These are phyloP conservation scores for Phrynocephalus guinanensis DNA, from an alignment of 2,797 vertebrate genomes.

Conservation along the genomic window DNA sequence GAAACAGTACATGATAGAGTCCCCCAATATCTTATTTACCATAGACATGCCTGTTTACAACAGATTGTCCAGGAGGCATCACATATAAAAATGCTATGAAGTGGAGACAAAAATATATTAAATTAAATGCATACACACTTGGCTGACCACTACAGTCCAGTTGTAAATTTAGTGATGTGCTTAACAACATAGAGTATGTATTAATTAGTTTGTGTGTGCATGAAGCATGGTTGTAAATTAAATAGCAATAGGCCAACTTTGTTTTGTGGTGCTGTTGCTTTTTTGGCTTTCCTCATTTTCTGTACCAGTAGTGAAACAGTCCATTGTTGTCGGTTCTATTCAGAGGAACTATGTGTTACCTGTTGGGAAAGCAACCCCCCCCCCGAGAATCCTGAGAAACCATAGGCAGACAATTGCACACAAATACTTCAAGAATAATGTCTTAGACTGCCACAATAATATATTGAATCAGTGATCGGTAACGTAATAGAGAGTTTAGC, in stretches of 20 bases:
- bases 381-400: no score
- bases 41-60: no score
- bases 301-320: background rate
- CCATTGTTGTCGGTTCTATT: background rate
- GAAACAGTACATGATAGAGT: no score
- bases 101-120: no score
- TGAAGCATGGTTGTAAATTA: background rate
- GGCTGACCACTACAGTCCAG: no score
- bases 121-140: no score
- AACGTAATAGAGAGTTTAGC: background rate
- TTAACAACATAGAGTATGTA: background rate
- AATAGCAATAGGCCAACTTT: background rate
- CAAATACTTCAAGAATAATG: background rate
- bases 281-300: background rate
- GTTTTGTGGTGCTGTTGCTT: background rate
- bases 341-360: background rate
- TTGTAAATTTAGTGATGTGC: no score
- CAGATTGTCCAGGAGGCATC: no score
- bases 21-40: no score
- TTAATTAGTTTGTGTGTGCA: background rate
- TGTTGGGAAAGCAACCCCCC: no score
- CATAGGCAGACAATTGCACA: no score
- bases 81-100: no score
- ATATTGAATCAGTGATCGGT: background rate
- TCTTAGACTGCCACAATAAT: background rate